Base-by-base conservation (phyloP, 2,888 invertebrate genomes). In the Lycocerus yunnanus region DNA sequence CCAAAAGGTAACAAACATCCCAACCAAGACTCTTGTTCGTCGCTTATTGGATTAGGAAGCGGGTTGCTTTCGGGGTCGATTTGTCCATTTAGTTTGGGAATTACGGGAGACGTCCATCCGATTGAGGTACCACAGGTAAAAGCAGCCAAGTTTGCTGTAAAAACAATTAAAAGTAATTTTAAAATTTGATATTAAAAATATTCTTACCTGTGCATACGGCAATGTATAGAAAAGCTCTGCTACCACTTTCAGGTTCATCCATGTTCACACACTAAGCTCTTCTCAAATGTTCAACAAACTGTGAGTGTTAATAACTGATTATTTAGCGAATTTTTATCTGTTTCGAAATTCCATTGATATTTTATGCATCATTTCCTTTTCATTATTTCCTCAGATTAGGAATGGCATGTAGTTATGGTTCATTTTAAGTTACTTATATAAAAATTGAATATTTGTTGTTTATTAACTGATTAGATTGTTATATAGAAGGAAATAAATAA, bases 1-100 rank as follows among this genome's bases (percentile, higher is more conserved):
- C 90, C 90, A 24, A 90, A 69, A 0, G 90, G 86, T n/a, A 89
- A 80, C 27, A 89, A 83, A 0, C 89, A 89, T 1, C 89, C 90
- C 59, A 91, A 86, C 90, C 90, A 91, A 0, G 90, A 88, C 11
- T 84, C 84, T 77, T 90, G 85, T 1, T 85, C 84, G 0, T 74
- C 58, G 0, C 82, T 82, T 1, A 89, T 76, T 1, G 86, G 86
- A 73, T 83, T 86, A 15, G 85, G 84, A 4, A 81, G 60, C 13
- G 81, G 81, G 16, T 80, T 80, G 24, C 73, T 77, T 13, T 75
- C 63, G 2, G 75, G 73, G 16, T 77, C 77, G 6, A 80, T 58
- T 16, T 66, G 63, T 1, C 77, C 80, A 66, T 83, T 84, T 58
- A 87, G 78, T 79, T 85, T 84, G 8, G 86, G 85, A 8, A 84